phyloP scores from a whole-genome alignment of 2,888 invertebrate genomes.

The Anoplius nigerrimus region DNA sequence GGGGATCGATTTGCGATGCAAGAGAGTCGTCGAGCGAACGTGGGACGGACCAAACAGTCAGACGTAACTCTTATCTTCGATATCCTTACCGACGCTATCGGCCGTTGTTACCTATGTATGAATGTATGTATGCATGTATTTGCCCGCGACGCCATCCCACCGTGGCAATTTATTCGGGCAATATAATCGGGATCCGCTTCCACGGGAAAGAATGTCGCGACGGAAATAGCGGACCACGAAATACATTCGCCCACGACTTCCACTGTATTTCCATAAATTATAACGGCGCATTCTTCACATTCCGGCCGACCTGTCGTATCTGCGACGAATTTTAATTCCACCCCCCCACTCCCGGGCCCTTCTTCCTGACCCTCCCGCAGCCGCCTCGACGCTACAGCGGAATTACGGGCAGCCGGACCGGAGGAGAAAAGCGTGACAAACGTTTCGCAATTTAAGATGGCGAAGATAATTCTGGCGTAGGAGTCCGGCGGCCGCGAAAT shows the following conservation, averaged over 20 bases:
- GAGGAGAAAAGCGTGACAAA: slow-evolving; percentile 32
- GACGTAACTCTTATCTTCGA: slow-evolving; percentile 9
- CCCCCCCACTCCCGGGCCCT: too few relatives aligned
- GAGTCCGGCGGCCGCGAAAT: too few relatives aligned
- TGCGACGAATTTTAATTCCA: too few relatives aligned
- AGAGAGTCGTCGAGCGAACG: neutral
- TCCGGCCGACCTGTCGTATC: too few relatives aligned
- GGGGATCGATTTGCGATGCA: slow-evolving; percentile 2
- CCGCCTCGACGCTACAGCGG: too few relatives aligned
- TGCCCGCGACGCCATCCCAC: slow-evolving; percentile 9
- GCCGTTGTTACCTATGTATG: neutral
- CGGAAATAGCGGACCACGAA: too few relatives aligned
- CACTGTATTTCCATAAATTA: too few relatives aligned
- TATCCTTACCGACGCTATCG: neutral
- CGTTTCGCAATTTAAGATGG: slow-evolving; percentile 57
- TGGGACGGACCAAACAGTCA: slow-evolving; percentile 36
- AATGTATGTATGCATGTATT: neutral
- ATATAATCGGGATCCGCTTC: too few relatives aligned
- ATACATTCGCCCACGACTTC: too few relatives aligned
- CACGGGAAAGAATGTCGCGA: too few relatives aligned
- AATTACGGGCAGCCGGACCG: too few relatives aligned
- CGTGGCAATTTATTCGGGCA: slow-evolving; percentile 17
- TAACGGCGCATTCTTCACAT: too few relatives aligned
- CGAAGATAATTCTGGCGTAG: slow-evolving; percentile 8
- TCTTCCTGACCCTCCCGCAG: neutral